These are phyloP conservation scores for Acromyrmex charruanus DNA, from an alignment of 1,140 invertebrate species.

Conservation along the genomic window DNA sequence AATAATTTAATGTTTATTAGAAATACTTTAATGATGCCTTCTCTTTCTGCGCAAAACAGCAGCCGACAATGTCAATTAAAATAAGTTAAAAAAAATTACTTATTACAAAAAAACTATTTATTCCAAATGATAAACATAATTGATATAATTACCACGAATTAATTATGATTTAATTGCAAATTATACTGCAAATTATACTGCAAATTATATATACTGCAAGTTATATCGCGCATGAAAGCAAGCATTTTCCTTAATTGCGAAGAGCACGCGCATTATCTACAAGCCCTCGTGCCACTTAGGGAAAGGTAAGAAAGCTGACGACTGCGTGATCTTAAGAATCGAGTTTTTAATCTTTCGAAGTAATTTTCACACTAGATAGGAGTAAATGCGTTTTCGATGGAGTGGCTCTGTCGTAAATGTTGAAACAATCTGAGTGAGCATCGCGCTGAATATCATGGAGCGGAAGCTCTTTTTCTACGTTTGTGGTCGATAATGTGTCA, in stretches of 20 bases:
- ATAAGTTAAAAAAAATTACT: too few relatives aligned
- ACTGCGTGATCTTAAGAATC: not conserved
- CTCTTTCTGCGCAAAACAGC: too few relatives aligned
- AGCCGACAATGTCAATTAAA: too few relatives aligned
- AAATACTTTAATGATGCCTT: too few relatives aligned
- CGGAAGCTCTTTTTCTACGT: not conserved
- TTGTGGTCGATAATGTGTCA: not conserved
- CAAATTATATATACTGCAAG: too few relatives aligned
- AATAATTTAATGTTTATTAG: not conserved
- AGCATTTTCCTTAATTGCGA: not conserved
- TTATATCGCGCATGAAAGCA: not conserved
- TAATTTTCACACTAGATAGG: not conserved
- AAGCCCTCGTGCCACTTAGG: not conserved
- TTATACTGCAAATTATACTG: not conserved
- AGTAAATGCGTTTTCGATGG: not conserved
- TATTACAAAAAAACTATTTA: not conserved
- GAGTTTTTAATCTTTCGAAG: not conserved
- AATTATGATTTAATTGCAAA: not conserved
- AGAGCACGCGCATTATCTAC: not conserved
- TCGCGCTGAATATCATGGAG: not conserved
- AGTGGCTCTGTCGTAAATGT: not conserved
- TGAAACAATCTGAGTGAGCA: not conserved
- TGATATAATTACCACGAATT: too few relatives aligned
- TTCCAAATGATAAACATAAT: too few relatives aligned
- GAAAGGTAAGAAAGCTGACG: not conserved